A percentile compares a stretch with the other conserved stretches of the same genome.
Conservation (phyloP, 2,113 vertebrate genomes). For the Seriola quinqueradiata region DNA sequence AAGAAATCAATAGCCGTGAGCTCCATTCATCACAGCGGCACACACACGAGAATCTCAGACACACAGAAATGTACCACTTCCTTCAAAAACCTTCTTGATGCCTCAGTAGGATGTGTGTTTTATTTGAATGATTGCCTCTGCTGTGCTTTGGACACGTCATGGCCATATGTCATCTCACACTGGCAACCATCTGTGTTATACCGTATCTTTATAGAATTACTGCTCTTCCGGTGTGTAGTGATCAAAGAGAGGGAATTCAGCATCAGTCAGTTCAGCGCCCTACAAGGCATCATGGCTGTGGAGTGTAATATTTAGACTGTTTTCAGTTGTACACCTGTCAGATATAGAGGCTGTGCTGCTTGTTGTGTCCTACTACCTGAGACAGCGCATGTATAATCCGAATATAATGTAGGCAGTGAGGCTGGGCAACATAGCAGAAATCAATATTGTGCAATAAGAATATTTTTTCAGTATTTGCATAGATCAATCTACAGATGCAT, state of each 20-base stretch:
- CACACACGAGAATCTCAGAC: not conserved
- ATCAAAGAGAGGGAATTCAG: constrained; percentile 2
- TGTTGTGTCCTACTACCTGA: not conserved
- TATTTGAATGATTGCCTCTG: not conserved
- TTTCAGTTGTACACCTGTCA: constrained; percentile 3
- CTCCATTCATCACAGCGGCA: constrained; percentile 29
- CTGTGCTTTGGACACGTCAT: not conserved
- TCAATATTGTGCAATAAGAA: not conserved
- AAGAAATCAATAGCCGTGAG: constrained; percentile 59
- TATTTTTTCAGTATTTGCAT: not conserved
- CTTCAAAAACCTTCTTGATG: not conserved
- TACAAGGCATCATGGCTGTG: not conserved
- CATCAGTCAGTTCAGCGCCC: not conserved
- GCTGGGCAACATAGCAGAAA: not conserved
- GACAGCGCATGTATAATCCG: not conserved
- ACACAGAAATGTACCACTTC: not conserved
- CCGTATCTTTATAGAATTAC: not conserved
- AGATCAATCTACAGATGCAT: not conserved
- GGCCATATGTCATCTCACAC: not conserved
- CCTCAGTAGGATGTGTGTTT: not conserved
- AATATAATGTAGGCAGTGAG: not conserved
- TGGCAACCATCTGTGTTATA: not conserved
- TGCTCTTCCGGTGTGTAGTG: not conserved
- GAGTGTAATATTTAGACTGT: constrained; percentile 12
- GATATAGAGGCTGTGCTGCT: not conserved